Evolutionary conservation across 2,797 vertebrate species (phyloP), one percentile per base, ranked within the genome.

Genomic region (Thalassophryne amazonica): DNA sequence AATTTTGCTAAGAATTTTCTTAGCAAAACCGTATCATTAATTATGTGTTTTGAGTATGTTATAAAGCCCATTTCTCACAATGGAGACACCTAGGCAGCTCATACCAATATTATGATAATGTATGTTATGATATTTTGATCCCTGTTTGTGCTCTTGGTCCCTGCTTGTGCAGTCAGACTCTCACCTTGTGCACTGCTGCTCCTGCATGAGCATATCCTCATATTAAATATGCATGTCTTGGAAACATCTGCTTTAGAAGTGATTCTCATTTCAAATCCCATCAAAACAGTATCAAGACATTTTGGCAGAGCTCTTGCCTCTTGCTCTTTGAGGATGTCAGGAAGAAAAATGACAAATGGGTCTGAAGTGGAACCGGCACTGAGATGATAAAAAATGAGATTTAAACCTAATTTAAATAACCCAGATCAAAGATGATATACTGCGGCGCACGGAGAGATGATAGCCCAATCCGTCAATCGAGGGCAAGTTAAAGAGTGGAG

Each of bases 321-420:
- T 19, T 2, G 6, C 14, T 71, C 24, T 46, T 47, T 0, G 25
- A 53, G 29, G 33, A 35, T 27, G 7, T 19, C 15, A 1, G 7
- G 46, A 41, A 14, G 4, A 41, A 45, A 51, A 47, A 70, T 59
- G 73, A 82, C 68, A 71, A 79, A 81, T 73, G 54, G 53, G 42
- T 58, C 13, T 66, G 41, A 80, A 76, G 36, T 47, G 42, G 45
- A 59, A 59, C n/a, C 24, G 1, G 64, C 46, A 50, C 12, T 1
- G 15, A 34, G 34, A 29, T 21, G 13, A 27, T n/a, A 41, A 46
- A 45, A 47, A 65, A 60, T 24, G 35, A 51, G 60, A 70, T 76
- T 78, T 60, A 71, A 84, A 73, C 66, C 63, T 80, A 55, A 81
- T 86, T 84, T 81, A 67, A 81, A 82, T 86, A 79, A 83, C 71